phyloP scores from a whole-genome alignment of 2,888 invertebrate genomes.

The Ctena decussata region DNA sequence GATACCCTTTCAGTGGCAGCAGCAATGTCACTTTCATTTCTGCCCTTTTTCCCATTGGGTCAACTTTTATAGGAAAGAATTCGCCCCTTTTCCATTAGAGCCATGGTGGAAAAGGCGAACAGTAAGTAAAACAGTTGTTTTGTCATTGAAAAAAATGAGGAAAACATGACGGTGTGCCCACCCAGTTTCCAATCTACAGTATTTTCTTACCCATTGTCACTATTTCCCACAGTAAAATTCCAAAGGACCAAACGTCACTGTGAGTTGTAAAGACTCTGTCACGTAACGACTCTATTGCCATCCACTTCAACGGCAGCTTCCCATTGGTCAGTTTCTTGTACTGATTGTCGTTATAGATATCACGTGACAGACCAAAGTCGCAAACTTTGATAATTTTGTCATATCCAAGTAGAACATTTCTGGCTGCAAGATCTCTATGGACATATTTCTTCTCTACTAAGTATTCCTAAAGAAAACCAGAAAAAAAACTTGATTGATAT shows the following conservation, averaged over 20 bases:
- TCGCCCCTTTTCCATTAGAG: no score
- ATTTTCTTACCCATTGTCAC: constrained; percentile 91
- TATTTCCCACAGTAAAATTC: constrained; percentile 95
- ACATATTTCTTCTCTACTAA: constrained; percentile 94
- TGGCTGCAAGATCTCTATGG: constrained; percentile 95
- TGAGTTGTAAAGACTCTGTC: constrained; percentile 93
- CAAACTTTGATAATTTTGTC: constrained; percentile 92
- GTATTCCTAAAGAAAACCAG: constrained; percentile 90
- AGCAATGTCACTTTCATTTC: no score
- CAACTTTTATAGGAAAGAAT: no score
- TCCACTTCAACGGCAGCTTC: constrained; percentile 86
- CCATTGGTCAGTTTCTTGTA: constrained; percentile 90
- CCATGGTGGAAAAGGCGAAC: no score
- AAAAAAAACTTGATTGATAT: not conserved
- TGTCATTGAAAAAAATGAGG: no score
- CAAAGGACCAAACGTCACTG: constrained; percentile 95
- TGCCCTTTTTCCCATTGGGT: no score
- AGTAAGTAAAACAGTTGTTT: no score
- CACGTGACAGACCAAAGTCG: constrained; percentile 95
- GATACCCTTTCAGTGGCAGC: no score
- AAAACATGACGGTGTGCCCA: no score
- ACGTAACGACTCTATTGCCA: constrained; percentile 85
- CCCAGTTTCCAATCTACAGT: no score
- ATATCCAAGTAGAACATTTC: constrained; percentile 91
- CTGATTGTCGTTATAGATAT: constrained; percentile 94